Percentiles rank a stretch among this genome's conserved stretches.
Conservation (phyloP, 2,113 vertebrate genomes). For the Pachyramphus minor region DNA sequence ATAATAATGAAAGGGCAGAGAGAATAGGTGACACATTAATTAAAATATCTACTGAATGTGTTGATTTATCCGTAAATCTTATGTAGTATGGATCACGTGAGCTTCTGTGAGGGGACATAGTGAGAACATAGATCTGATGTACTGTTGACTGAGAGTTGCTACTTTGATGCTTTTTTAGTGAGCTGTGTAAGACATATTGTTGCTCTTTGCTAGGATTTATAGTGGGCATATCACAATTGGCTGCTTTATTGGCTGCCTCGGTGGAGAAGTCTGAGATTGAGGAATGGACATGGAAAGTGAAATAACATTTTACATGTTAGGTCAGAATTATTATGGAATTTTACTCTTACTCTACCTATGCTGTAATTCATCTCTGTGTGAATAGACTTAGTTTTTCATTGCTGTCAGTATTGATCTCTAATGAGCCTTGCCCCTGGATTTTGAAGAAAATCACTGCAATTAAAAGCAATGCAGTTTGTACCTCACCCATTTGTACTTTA, state of each 20-base stretch:
- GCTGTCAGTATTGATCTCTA: constrained; percentile 40
- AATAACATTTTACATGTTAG: constrained; percentile 43
- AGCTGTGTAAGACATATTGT: neutral
- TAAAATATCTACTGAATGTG: neutral
- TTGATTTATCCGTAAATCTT: neutral
- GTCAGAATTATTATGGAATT: constrained; percentile 36
- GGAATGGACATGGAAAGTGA: constrained; percentile 24
- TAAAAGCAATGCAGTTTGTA: neutral
- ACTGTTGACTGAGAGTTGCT: constrained; percentile 10
- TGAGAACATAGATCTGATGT: neutral
- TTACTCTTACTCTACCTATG: neutral
- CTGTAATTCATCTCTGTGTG: constrained; percentile 3
- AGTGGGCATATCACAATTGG: constrained; percentile 19
- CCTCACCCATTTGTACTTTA: neutral
- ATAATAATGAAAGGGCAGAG: neutral
- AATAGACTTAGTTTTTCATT: neutral
- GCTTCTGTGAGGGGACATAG: neutral
- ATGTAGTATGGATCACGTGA: neutral
- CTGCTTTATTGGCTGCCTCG: constrained; percentile 30
- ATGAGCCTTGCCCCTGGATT: constrained; percentile 18
- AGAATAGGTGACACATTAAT: neutral
- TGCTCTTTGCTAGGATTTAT: constrained; percentile 47
- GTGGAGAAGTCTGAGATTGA: constrained; percentile 25
- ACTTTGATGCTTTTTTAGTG: constrained; percentile 45
- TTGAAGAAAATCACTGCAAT: constrained; percentile 19